Base-by-base conservation (phyloP, 2,888 invertebrate genomes). In the Heliconius ismenius region DNA sequence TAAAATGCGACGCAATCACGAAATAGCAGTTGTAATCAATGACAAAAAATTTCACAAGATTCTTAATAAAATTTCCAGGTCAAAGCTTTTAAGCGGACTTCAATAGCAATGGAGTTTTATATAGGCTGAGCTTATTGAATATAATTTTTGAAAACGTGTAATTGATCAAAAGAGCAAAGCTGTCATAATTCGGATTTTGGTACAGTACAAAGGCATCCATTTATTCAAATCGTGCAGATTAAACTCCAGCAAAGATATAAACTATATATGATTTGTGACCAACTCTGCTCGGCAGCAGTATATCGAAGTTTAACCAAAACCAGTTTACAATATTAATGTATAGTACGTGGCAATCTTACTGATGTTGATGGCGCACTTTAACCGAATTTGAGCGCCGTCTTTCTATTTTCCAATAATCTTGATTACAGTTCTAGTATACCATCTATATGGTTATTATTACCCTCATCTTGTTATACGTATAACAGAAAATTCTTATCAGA, bases 261-360 rank as follows among this genome's bases (percentile, higher is more conserved):
- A 73, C 72, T 73, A 77, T 80, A 79, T 77, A 79, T 82, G 82
- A 83, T 83, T 83, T 81, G 83, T 87, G 85, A 86, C 86, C 84
- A 84, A 85, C 83, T 86, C 86, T 86, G 89, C 88, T 89, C 86
- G 84, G 86, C 84, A 88, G 86, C 88, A 87, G 89, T 91, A 90
- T 89, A 91, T 91, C 86, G 88, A 91, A 91, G 88, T 90, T 91
- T 88, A 86, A 86, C 89, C 89, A 85, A 89, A 91, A 88, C 88
- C 87, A 86, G 89, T 91, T 90, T 89, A 89, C 88, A 88, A 90
- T 91, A 92, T 91, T 91, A 91, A 92, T 92, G 91, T 88, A 85
- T 85, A 85, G 88, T 86, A 92, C 92, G 92, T 90, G 92, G 88
- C 85, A 86, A 88, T 88, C 88, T 87, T 90, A 88, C 90, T 88